phyloP scores from a whole-genome alignment of 2,113 vertebrate species.

The Corvus cornix region DNA sequence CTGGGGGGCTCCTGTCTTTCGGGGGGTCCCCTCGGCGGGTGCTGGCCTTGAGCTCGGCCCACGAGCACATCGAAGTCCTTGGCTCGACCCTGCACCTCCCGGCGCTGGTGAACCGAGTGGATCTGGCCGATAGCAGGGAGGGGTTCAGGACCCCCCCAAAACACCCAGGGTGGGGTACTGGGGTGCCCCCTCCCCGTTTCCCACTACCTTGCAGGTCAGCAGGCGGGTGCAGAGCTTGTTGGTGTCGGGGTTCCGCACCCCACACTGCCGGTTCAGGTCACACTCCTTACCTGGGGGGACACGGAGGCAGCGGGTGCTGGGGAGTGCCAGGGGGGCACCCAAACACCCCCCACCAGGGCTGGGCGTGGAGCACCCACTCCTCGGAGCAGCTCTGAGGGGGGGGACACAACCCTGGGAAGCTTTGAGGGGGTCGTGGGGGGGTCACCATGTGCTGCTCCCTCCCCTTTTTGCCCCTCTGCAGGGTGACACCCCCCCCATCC shows the following conservation, averaged over 20 bases:
- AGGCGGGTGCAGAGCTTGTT: constrained; percentile 93
- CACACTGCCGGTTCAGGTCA: constrained; percentile 91
- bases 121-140: constrained; percentile 70
- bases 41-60: constrained; percentile 86
- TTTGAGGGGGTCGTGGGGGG: background rate
- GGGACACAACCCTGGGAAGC: background rate
- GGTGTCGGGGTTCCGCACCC: constrained; percentile 89
- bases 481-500: background rate
- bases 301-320: background rate
- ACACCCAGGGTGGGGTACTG: background rate
- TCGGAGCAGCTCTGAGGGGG: background rate
- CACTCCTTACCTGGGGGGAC: constrained; percentile 85
- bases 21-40: constrained; percentile 75
- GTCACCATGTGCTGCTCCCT: background rate
- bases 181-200: background rate
- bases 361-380: background rate
- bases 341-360: background rate
- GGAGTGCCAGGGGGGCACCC: background rate
- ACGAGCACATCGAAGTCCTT: constrained; percentile 93
- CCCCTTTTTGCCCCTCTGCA: background rate
- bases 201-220: constrained; percentile 90
- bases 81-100: constrained; percentile 87
- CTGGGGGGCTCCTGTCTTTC: constrained; percentile 79
- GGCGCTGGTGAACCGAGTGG: constrained; percentile 91
- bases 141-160: background rate